These are phyloP conservation scores for Gymnoscopelus microlampas DNA, from an alignment of 2,797 vertebrate genomes.

Conservation along the genomic window DNA sequence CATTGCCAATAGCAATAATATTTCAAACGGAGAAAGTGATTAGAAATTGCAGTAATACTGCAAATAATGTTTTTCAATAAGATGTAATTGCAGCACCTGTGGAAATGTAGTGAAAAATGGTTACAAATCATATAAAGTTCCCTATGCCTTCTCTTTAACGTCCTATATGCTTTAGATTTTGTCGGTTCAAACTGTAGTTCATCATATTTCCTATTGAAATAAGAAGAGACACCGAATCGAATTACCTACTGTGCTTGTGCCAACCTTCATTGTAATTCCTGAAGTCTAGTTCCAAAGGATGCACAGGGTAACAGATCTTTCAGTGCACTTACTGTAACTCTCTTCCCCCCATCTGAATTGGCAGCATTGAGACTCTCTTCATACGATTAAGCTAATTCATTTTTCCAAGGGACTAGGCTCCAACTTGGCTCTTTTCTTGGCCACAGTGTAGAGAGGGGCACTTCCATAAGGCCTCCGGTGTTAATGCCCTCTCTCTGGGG, in stretches of 20 bases:
- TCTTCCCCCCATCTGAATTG: conserved; percentile 28
- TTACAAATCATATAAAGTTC: background rate
- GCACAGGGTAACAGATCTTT: conserved; percentile 10
- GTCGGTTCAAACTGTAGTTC: background rate
- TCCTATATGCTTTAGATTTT: conserved; percentile 4
- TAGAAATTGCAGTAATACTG: background rate
- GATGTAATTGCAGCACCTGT: background rate
- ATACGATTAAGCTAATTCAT: conserved; percentile 63
- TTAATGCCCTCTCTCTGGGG: conserved; percentile 68
- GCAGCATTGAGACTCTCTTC: conserved; percentile 44
- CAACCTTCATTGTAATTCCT: conserved; percentile 12
- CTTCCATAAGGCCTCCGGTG: conserved; percentile 63
- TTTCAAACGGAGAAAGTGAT: conserved; percentile 1
- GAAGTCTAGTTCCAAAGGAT: conserved; percentile 18
- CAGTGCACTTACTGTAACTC: conserved; percentile 12
- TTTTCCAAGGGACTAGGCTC: conserved; percentile 59
- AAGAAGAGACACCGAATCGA: conserved; percentile 14
- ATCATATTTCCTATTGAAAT: background rate
- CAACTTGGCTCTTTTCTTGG: conserved; percentile 60
- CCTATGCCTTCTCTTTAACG: background rate
- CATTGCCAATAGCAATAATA: background rate
- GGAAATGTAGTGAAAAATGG: background rate
- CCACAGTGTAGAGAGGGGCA: conserved; percentile 35
- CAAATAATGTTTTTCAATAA: background rate
- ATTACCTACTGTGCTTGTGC: conserved; percentile 12